Evolutionary conservation across 2,888 invertebrate genomes (phyloP).

Genomic region (Eudasyphora cyanicolor): DNA sequence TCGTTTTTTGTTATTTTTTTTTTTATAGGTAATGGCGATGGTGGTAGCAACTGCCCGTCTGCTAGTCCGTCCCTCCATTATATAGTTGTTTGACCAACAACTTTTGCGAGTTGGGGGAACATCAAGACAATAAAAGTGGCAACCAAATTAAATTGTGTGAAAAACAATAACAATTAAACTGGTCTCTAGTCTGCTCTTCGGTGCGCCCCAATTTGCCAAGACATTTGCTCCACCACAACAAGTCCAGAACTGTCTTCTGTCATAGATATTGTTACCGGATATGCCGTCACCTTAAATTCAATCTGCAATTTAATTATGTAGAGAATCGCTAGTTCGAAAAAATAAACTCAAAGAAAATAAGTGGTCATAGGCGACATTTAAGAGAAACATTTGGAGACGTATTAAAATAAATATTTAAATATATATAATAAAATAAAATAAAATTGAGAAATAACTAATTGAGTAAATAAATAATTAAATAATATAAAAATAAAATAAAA

Average conservation of each 20-base stretch:
- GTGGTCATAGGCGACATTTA: neutral
- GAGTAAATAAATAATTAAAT: no score
- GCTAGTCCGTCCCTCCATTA: neutral
- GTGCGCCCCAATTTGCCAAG: neutral
- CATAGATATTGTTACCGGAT: neutral
- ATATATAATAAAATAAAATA: no score
- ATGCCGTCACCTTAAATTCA: neutral
- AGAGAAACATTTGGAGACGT: no score
- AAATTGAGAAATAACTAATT: neutral
- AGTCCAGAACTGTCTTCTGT: neutral
- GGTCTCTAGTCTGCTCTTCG: neutral
- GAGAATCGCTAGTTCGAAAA: neutral
- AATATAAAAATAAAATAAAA: no score
- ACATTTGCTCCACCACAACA: neutral
- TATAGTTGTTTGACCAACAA: neutral
- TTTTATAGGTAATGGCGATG: no score
- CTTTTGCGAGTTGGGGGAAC: neutral
- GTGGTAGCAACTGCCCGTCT: no score
- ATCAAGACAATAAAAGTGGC: neutral
- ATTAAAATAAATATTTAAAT: no score
- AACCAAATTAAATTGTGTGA: neutral
- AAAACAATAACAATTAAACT: neutral
- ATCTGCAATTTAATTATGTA: neutral
- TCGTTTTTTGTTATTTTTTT: neutral
- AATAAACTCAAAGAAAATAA: neutral